Evolutionary conservation across 2,113 vertebrate genomes (phyloP), one percentile per base, ranked within the genome.

Genomic region (Cebidichthys violaceus): DNA sequence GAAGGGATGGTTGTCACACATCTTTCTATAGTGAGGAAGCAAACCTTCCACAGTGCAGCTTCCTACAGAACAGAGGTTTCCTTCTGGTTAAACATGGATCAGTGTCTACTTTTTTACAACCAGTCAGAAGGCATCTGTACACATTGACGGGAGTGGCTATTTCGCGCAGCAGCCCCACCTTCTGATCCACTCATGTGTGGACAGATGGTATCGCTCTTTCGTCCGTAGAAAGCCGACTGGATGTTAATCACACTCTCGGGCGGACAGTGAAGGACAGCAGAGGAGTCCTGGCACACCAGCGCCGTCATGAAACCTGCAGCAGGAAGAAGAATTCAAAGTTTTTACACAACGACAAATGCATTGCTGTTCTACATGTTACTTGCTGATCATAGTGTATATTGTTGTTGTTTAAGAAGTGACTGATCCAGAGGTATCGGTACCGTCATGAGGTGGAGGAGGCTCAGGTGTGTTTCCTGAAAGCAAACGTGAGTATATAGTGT

Each of bases 381-480:
- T 41, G n/a, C n/a, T 11, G 13, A 55, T 54, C 33, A 37, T 5
- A 35, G 52, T 22, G 4, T 14, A 18, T 33, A 1, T 7, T 47
- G 1, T 39, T 24, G 43, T 47, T 55, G 20, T 75, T 67, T 4
- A 60, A 22, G 2, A 20, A 41, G 15, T 8, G 8, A 13, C 8
- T 9, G n/a, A 62, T 18, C 15, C 8, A 17, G 59, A 68, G 37
- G 27, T 45, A 13, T 77, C 10, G 6, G 47, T 94, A 96, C 95
- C 95, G 9, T 96, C 94, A 6, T 96, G 95, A 37, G 95, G 95
- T 9, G 94, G 95, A 55, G 94, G 94, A 43, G 95, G 93, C 64
- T 88, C 69, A 0, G 95, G 95, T 6, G 88, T 93, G 2, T 87
- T 93, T 76, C 94, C 95, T 96, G 88, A 67, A 83, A 86, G 9